Evolutionary conservation across 2,888 invertebrate genomes (phyloP), one percentile per base, ranked within the genome.

Genomic region (Agrotis exclamationis): DNA sequence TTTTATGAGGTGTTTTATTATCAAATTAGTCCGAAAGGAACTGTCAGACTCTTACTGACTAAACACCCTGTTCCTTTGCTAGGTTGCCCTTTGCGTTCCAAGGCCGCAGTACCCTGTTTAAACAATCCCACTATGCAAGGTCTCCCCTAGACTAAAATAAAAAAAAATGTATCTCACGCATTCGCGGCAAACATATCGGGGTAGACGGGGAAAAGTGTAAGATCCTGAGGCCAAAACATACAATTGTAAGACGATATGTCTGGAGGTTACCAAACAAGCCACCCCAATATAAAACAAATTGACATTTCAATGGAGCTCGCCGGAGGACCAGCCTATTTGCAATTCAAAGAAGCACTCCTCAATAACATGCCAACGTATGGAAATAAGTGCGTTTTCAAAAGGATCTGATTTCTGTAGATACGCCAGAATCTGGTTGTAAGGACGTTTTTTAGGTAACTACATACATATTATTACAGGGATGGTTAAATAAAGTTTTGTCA

Each of bases 241-340:
- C 90, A 91, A 93, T 88, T 88, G 90, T 86, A 86, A 89, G 88
- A 75, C 90, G 92, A 91, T 93, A 91, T 91, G 91, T 90, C 90
- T 84, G 86, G 86, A 85, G 84, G 88, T 89, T 89, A 88, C 90
- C 90, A 87, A 90, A 91, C 85, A 80, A 85, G 70, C 78, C 80
- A 92, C 93, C 94, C 94, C 93, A 92, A 95, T 94, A 93, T 95
- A 95, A 95, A 96, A 96, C 95, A 95, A 96, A 96, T 96, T 95
- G 96, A 95, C 96, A 93, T 95, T 94, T 96, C 94, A 94, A 96
- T 95, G 89, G 93, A 86, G 88, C 89, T 89, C 90, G 90, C 91
- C 92, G 90, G 89, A 91, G 91, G 93, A 91, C 92, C 89, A 79
- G 84, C 88, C 86, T 90, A 96, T 96, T 96, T 95, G 95, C 96